Evolutionary conservation across 1,140 invertebrate genomes (phyloP).

Genomic region (Zaprionus ghesquierei): DNA sequence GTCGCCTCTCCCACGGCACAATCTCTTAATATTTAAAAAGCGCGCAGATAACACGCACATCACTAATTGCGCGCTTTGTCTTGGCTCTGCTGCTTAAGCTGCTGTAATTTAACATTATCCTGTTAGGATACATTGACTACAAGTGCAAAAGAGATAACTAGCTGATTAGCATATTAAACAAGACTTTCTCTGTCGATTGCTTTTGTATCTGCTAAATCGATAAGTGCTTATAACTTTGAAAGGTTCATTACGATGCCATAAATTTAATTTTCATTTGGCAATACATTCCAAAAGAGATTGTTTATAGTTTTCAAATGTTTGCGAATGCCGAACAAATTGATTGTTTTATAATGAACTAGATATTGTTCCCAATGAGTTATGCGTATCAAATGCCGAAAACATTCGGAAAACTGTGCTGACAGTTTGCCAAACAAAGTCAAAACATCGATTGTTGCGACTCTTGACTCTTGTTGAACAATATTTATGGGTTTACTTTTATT

Average conservation of each 20-base stretch:
- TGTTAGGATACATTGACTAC: neutral
- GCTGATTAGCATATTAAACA: neutral
- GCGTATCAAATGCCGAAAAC: slow-evolving; percentile 45
- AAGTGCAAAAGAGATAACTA: neutral
- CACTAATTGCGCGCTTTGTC: neutral
- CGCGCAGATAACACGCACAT: neutral
- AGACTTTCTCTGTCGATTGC: neutral
- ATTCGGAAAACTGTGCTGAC: slow-evolving; percentile 44
- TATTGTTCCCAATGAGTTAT: slow-evolving; percentile 68
- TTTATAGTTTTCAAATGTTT: slow-evolving; percentile 31
- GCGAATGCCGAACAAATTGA: slow-evolving; percentile 72
- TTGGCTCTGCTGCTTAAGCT: neutral
- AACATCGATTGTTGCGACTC: slow-evolving; percentile 37
- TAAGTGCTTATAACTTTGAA: neutral
- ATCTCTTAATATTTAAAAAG: neutral
- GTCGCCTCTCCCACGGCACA: neutral
- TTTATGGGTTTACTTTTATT: slow-evolving; percentile 68
- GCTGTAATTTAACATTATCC: neutral
- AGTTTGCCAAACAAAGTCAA: slow-evolving; percentile 52
- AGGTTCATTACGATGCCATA: neutral
- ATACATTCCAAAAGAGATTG: slow-evolving; percentile 2
- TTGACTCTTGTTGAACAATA: slow-evolving; percentile 44
- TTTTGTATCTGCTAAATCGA: neutral
- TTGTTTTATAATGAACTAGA: slow-evolving; percentile 74
- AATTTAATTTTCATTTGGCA: slow-evolving; percentile 6